Percentiles rank a stretch among this genome's conserved stretches.
Conservation (phyloP, 2,888 invertebrate genomes). For the Yponomeuta sedellus region DNA sequence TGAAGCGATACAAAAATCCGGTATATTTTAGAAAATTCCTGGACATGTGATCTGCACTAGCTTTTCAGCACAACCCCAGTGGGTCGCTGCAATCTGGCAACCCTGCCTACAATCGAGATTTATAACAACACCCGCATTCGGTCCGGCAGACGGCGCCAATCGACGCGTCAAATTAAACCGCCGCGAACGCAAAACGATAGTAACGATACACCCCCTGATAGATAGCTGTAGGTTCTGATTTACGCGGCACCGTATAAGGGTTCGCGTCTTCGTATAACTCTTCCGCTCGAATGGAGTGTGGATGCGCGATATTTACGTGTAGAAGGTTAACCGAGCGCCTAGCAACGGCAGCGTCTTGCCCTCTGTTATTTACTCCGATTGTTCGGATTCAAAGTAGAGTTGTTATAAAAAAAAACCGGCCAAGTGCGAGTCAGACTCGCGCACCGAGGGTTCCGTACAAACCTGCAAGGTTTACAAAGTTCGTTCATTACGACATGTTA, state of each 20-base stretch:
- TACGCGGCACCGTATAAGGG: slow-evolving; percentile 48
- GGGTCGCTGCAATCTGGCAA: too few species aligned
- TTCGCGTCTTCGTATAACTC: slow-evolving; percentile 15
- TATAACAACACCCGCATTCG: slow-evolving; percentile 75
- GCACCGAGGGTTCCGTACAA: too few species aligned
- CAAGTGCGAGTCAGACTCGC: too few species aligned
- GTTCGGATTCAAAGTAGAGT: too few species aligned
- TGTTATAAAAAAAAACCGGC: too few species aligned
- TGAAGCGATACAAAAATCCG: too few species aligned
- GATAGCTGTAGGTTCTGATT: slow-evolving; percentile 62
- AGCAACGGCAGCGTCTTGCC: background rate
- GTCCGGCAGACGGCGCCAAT: slow-evolving; percentile 65
- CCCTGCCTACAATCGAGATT: slow-evolving; percentile 32
- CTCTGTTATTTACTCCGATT: background rate
- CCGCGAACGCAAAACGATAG: slow-evolving; percentile 55
- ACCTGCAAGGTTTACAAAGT: too few species aligned
- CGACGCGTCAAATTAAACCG: slow-evolving; percentile 57
- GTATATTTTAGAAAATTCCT: background rate
- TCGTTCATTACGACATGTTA: too few species aligned
- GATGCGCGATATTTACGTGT: background rate
- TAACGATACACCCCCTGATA: slow-evolving; percentile 44
- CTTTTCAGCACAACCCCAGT: too few species aligned
- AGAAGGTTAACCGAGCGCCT: background rate
- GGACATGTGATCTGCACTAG: too few species aligned
- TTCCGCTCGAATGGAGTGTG: background rate